phyloP scores from a whole-genome alignment of 2,888 invertebrate species.

The Conistra vaccinii region DNA sequence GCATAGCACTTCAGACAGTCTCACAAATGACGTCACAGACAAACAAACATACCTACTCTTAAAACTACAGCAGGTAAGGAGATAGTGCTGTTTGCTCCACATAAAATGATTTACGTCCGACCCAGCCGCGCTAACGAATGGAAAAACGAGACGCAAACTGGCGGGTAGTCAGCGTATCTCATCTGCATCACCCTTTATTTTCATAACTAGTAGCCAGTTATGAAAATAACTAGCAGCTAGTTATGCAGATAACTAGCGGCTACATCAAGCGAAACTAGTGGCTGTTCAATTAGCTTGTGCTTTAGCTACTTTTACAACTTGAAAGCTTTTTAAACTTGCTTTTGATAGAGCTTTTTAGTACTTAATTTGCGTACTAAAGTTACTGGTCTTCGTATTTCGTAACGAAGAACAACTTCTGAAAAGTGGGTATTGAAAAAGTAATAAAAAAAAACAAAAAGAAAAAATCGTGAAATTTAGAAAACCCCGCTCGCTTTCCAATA shows the following conservation, averaged over 20 bases:
- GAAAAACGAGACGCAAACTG: slow-evolving; percentile 38
- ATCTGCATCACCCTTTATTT: slow-evolving; percentile 20
- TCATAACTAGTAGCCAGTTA: slow-evolving; percentile 20
- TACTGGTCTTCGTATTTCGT: neutral
- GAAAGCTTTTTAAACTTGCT: neutral
- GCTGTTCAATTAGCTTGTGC: slow-evolving; percentile 9
- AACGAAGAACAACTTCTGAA: neutral
- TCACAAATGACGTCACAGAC: neutral
- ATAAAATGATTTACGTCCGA: slow-evolving; percentile 54
- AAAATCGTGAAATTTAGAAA: neutral
- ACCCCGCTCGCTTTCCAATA: neutral
- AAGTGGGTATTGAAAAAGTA: neutral
- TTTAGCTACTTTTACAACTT: slow-evolving; percentile 6
- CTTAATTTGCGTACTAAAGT: neutral
- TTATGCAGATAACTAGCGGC: neutral
- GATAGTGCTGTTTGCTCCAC: neutral
- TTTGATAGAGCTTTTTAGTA: neutral
- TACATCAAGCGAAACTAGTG: slow-evolving; percentile 3
- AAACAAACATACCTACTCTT: slow-evolving; percentile 14
- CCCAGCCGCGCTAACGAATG: slow-evolving; percentile 45
- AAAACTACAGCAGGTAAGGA: neutral
- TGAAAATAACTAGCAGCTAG: neutral
- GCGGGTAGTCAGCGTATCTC: neutral
- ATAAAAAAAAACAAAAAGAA: neutral
- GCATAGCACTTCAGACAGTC: neutral